These are phyloP conservation scores for Lymantria dispar DNA, from an alignment of 2,888 invertebrate species.

Conservation along the genomic window DNA sequence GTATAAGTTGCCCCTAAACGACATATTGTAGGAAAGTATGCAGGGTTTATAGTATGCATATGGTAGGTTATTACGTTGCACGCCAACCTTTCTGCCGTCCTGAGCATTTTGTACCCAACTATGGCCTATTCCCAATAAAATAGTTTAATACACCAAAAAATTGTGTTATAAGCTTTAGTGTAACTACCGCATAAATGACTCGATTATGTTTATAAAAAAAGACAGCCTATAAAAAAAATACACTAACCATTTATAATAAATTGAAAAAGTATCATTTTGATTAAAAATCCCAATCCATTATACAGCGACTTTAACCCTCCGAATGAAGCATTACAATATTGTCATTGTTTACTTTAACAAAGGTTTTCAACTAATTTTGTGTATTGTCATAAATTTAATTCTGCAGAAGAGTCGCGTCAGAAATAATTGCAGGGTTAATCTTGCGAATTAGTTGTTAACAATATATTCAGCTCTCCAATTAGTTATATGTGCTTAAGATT, in stretches of 20 bases:
- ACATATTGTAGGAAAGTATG: too few relatives aligned
- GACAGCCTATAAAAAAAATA: too few relatives aligned
- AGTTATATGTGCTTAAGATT: background rate
- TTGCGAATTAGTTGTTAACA: conserved; percentile 7
- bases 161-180: too few relatives aligned
- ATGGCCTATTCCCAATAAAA: too few relatives aligned
- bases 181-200: too few relatives aligned
- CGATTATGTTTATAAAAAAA: too few relatives aligned
- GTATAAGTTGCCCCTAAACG: too few relatives aligned
- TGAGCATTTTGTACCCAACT: too few relatives aligned
- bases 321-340: conserved; percentile 16
- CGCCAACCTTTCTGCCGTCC: too few relatives aligned
- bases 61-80: too few relatives aligned
- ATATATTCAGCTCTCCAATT: background rate
- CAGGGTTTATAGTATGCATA: too few relatives aligned
- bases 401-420: conserved; percentile 17
- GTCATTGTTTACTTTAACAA: conserved; percentile 27
- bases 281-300: conserved; percentile 25
- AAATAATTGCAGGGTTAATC: conserved; percentile 20
- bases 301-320: conserved; percentile 18
- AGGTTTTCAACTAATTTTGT: conserved; percentile 18
- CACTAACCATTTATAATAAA: background rate
- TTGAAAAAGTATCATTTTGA: conserved; percentile 8
- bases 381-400: conserved; percentile 22
- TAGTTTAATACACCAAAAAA: too few relatives aligned